Evolutionary conservation across 2,888 invertebrate species (phyloP).

Genomic region (Ophion slaviceki): DNA sequence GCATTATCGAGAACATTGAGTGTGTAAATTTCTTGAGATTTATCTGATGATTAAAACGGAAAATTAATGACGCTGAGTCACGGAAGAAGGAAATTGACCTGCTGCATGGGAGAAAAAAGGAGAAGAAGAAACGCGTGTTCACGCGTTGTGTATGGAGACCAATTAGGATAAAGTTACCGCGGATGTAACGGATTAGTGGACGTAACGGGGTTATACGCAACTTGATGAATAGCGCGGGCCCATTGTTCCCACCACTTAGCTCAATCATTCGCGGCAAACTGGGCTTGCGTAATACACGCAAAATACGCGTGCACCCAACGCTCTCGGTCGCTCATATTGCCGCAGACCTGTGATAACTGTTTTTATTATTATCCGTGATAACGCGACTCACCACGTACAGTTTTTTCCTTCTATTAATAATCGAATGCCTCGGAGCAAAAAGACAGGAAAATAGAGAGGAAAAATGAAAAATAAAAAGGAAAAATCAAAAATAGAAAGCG

Average conservation of each 20-base stretch:
- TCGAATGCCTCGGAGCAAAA: too few relatives aligned
- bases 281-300: slow-evolving; percentile 75
- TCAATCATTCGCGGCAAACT: slow-evolving; percentile 78
- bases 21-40: background rate
- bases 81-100: background rate
- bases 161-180: slow-evolving; percentile 63
- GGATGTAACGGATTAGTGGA: slow-evolving; percentile 74
- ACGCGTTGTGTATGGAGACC: slow-evolving; percentile 6
- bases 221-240: slow-evolving; percentile 70
- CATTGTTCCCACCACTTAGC: slow-evolving; percentile 82
- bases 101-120: slow-evolving; percentile 3
- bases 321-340: slow-evolving; percentile 36
- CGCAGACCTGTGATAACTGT: too few relatives aligned
- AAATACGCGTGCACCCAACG: slow-evolving; percentile 70
- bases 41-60: background rate
- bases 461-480: too few relatives aligned
- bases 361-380: too few relatives aligned
- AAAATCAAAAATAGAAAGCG: too few relatives aligned
- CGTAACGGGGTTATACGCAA: slow-evolving; percentile 74
- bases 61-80: background rate
- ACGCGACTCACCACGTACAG: too few relatives aligned
- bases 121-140: slow-evolving; percentile 19
- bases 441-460: too few relatives aligned
- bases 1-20: background rate
- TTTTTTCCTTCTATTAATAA: too few relatives aligned